These are phyloP conservation scores for Metellina segmentata DNA, from an alignment of 2,888 invertebrate genomes.

Conservation along the genomic window DNA sequence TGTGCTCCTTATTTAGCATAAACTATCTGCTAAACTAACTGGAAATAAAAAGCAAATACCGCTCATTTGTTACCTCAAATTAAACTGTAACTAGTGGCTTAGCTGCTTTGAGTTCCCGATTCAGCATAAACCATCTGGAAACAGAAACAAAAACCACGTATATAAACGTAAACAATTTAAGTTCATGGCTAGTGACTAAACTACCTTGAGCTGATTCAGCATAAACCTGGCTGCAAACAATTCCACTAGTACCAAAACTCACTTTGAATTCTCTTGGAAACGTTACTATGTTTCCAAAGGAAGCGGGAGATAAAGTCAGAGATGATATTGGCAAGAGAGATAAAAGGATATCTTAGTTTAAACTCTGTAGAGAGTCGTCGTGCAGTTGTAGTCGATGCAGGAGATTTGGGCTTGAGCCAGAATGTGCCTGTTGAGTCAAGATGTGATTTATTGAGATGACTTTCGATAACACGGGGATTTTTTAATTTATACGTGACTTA, in stretches of 20 bases:
- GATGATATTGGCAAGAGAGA: slow-evolving; percentile 14
- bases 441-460: slow-evolving; percentile 7
- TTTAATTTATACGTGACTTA: too few relatives aligned
- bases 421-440: slow-evolving; percentile 46
- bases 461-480: slow-evolving; percentile 5
- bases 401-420: slow-evolving; percentile 39
- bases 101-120: too few relatives aligned
- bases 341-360: background rate
- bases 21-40: too few relatives aligned
- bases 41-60: too few relatives aligned
- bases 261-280: background rate
- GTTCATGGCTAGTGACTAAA: background rate
- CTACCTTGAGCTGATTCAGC: too few relatives aligned
- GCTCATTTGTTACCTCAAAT: too few relatives aligned
- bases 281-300: slow-evolving; percentile 1
- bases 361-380: background rate
- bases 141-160: background rate
- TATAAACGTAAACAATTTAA: background rate
- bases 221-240: too few relatives aligned
- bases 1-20: too few relatives aligned
- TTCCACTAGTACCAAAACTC: too few relatives aligned
- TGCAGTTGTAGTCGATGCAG: slow-evolving; percentile 32
- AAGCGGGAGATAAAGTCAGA: background rate
- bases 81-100: too few relatives aligned
- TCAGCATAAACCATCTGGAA: background rate